Percentiles rank a stretch among this genome's conserved stretches.
phyloP scores from a whole-genome alignment of 1,140 invertebrate species.

The Musca domestica region DNA sequence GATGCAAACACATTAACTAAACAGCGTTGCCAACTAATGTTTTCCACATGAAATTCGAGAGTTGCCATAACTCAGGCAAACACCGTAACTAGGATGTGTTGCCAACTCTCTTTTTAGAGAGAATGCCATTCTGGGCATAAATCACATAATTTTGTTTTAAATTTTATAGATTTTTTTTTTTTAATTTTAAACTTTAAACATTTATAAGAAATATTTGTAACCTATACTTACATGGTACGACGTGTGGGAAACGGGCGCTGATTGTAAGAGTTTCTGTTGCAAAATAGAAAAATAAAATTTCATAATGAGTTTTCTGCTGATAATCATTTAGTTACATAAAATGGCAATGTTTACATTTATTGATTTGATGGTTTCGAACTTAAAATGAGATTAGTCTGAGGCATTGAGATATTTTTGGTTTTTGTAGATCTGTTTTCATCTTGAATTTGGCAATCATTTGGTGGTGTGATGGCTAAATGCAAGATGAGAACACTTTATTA shows the following conservation, averaged over 20 bases:
- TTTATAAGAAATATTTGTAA: not conserved
- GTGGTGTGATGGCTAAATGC: too few species aligned
- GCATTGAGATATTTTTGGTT: not conserved
- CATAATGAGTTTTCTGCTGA: too few species aligned
- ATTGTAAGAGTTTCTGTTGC: constrained; percentile 45
- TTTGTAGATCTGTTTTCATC: not conserved
- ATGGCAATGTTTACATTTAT: too few species aligned
- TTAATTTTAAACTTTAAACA: not conserved
- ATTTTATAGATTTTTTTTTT: too few species aligned
- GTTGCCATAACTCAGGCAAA: too few species aligned
- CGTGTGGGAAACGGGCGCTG: constrained; percentile 51
- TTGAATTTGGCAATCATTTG: not conserved
- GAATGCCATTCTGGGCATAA: too few species aligned
- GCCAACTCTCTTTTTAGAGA: too few species aligned
- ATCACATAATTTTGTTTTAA: not conserved
- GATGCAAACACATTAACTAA: not conserved
- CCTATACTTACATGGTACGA: constrained; percentile 52
- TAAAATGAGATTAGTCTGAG: constrained; percentile 7
- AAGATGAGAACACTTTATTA: too few species aligned
- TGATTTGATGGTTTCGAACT: not conserved
- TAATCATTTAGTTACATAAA: too few species aligned
- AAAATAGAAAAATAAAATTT: too few species aligned
- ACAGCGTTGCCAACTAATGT: not conserved
- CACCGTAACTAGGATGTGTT: too few species aligned
- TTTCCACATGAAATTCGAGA: too few species aligned